Conservation (phyloP, 2,888 invertebrate species). For the Epistrophe eligans region DNA sequence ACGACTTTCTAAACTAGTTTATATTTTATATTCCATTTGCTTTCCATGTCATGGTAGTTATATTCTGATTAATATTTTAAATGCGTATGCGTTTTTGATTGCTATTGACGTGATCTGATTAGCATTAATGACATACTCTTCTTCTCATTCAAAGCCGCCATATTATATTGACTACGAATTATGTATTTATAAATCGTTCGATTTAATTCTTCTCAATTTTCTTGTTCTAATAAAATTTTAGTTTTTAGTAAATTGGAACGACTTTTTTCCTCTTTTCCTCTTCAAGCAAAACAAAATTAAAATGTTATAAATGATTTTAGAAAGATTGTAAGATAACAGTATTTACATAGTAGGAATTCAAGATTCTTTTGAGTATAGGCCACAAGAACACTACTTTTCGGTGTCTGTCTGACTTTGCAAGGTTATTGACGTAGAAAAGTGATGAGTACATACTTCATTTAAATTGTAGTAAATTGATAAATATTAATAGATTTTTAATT, state of each 20-base stretch:
- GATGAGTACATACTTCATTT: conserved; percentile 14
- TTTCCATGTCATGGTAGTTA: neutral
- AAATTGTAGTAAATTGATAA: neutral
- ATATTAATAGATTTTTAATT: neutral
- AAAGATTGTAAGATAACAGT: neutral
- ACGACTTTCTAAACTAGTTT: conserved; percentile 70
- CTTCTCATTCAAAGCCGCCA: neutral
- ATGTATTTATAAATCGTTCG: neutral
- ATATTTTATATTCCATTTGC: conserved; percentile 5
- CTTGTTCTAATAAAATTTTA: neutral
- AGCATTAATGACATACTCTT: neutral
- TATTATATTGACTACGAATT: neutral
- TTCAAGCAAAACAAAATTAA: neutral
- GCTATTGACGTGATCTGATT: conserved; percentile 32
- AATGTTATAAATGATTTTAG: conserved; percentile 10
- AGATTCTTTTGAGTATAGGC: neutral
- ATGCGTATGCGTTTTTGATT: conserved; percentile 11
- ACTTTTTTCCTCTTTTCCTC: neutral
- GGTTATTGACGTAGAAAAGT: too few species aligned
- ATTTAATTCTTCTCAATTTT: neutral
- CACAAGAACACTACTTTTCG: neutral
- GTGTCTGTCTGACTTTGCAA: neutral
- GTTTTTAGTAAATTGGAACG: neutral
- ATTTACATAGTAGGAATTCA: neutral
- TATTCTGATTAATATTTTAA: conserved; percentile 30